A percentile compares a stretch with the other conserved stretches of the same genome.
These are phyloP conservation scores for Camptogramma bilineatum DNA, from an alignment of 2,888 invertebrate species.

Conservation along the genomic window DNA sequence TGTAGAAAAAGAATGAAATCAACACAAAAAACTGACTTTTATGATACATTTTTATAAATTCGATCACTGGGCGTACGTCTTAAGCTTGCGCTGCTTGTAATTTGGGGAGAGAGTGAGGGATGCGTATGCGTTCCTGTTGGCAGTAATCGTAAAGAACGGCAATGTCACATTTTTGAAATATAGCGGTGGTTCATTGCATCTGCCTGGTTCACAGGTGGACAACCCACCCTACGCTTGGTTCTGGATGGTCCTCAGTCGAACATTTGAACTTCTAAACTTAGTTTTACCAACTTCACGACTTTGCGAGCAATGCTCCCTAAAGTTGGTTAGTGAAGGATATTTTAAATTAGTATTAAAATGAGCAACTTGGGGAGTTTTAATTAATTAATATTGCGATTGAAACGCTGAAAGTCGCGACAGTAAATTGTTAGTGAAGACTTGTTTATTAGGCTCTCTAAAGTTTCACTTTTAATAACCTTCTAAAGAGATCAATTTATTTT, in stretches of 20 bases:
- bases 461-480: not conserved
- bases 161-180: no score
- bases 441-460: constrained; percentile 2
- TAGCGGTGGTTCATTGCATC: no score
- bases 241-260: constrained; percentile 20
- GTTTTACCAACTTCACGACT: constrained; percentile 34
- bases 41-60: no score
- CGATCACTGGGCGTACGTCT: no score
- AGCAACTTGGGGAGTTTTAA: constrained; percentile 37
- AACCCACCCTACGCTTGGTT: no score
- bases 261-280: constrained; percentile 25
- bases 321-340: constrained; percentile 37
- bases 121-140: no score
- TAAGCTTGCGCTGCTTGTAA: no score
- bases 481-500: not conserved
- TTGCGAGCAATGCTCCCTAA: constrained; percentile 35
- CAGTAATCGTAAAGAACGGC: no score
- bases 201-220: no score
- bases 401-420: constrained; percentile 18
- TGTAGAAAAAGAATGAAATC: no score
- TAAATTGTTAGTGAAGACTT: constrained; percentile 18
- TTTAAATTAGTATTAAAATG: constrained; percentile 38
- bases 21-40: no score
- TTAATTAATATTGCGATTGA: constrained; percentile 33
- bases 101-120: no score